Evolutionary conservation across 2,113 vertebrate species (phyloP), one percentile per base, ranked within the genome.

Genomic region (Aplodontia rufa): DNA sequence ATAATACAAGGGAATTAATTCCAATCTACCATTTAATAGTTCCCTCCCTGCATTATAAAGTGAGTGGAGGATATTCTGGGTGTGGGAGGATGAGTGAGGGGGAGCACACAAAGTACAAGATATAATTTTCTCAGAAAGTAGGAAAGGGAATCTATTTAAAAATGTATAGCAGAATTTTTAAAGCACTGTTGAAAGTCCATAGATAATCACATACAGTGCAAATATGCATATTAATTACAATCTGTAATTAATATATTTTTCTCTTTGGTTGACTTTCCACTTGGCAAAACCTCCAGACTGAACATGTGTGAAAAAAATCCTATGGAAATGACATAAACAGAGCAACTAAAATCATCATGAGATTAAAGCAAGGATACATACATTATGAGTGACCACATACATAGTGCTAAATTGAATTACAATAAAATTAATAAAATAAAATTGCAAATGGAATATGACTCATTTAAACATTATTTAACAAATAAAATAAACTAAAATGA

Each of bases 321-420:
- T 87, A 47, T 91, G 45, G 81, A 93, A 90, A 93, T 95, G 55
- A 93, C 69, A 97, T 88, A 88, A 82, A 96, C 7, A 88, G 95
- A 96, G 94, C 78, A 97, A 96, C 89, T 94, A 95, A 97, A 89
- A 91, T 72, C 71, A 94, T 93, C 91, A 95, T 94, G 94, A 96
- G 24, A 72, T 90, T 94, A 60, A 93, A 96, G 83, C 35, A 89
- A 94, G 28, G 3, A 86, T 82, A 75, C 88, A 87, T 94, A 72
- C 22, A 69, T 88, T 81, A 80, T 93, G 75, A 94, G 28, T 58
- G 96, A 58, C 28, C 30, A 47, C 86, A 76, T 95, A 96, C 97
- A 92, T 95, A 90, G 42, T 92, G 49, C 53, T 90, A 94, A 98
- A 89, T 86, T 92, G 35, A 90, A 96, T 97, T 95, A 87, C 9